Base-by-base conservation (phyloP, 2,113 vertebrate genomes). In the Takifugu flavidus region DNA sequence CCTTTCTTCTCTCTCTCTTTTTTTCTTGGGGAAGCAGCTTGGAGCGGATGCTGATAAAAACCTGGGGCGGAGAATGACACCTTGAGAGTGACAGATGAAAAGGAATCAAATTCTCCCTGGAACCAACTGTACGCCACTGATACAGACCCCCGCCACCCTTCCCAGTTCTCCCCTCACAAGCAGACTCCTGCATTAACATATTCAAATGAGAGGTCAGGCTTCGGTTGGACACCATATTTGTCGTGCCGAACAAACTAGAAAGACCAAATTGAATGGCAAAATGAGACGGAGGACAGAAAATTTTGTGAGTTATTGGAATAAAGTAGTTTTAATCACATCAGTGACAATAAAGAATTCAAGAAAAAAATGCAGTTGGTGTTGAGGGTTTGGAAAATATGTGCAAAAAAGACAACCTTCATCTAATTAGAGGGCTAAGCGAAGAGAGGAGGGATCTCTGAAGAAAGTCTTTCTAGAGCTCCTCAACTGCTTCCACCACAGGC, bases 21-120 rank as follows among this genome's bases (percentile, higher is more conserved):
- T 59, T 65, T 44, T 53, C 77, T 76, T 2, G 81, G 88, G 80
- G 76, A 93, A 90, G 89, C 90, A 69, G 77, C 87, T 90, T 90
- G 88, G 88, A 93, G 90, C 93, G 86, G 89, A 39, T 82, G 82
- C 82, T 64, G 92, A 96, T 94, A 93, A 94, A 92, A 88, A 90
- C 84, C 86, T 87, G 87, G 91, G 92, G 93, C 91, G 90, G 90
- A 91, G 88, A 94, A 91, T 91, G 91, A 90, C 92, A 93, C 86
- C 90, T 95, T 92, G 87, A 87, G 90, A 89, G 87, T 93, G 92
- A 93, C 93, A 88, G 47, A 91, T 91, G 93, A 93, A 96, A 94
- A 91, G 89, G 79, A 89, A 83, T 83, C 87, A 90, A 90, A 91
- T 94, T 91, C 90, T 93, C 92, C 82, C 77, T 71, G 71, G 90